These are phyloP conservation scores for Xenentodon cancila DNA, from an alignment of 2,797 vertebrate species.

Conservation along the genomic window DNA sequence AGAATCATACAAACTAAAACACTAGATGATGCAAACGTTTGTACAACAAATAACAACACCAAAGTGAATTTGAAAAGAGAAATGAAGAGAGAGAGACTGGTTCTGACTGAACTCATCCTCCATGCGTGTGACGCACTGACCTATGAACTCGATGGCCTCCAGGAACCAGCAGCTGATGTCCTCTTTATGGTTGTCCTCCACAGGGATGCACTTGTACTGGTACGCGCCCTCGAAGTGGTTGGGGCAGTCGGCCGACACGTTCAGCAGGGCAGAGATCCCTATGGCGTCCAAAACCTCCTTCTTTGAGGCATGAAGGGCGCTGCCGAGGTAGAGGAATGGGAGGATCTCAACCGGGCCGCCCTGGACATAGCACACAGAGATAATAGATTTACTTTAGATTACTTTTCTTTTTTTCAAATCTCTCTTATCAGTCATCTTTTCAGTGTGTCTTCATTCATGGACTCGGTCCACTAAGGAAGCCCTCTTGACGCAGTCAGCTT, in stretches of 20 bases:
- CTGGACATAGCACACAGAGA: slow-evolving; percentile 57
- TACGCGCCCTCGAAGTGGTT: slow-evolving; percentile 87
- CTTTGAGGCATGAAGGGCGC: slow-evolving; percentile 85
- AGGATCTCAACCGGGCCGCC: slow-evolving; percentile 87
- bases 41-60: neutral
- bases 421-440: no score
- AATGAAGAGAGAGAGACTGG: neutral
- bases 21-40: slow-evolving; percentile 2
- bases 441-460: neutral
- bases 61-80: neutral
- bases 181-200: slow-evolving; percentile 88
- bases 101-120: neutral
- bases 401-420: neutral
- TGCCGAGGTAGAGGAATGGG: slow-evolving; percentile 86
- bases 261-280: slow-evolving; percentile 86
- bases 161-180: slow-evolving; percentile 89
- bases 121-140: slow-evolving; percentile 59
- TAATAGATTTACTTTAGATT: no score
- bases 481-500: slow-evolving; percentile 11
- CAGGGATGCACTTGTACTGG: slow-evolving; percentile 88
- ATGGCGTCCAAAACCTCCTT: slow-evolving; percentile 83
- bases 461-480: neutral
- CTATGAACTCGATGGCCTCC: slow-evolving; percentile 88
- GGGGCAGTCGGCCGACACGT: slow-evolving; percentile 86
- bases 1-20: no score